Conservation (phyloP, 2,888 invertebrate species). For the Agriotes lineatus region DNA sequence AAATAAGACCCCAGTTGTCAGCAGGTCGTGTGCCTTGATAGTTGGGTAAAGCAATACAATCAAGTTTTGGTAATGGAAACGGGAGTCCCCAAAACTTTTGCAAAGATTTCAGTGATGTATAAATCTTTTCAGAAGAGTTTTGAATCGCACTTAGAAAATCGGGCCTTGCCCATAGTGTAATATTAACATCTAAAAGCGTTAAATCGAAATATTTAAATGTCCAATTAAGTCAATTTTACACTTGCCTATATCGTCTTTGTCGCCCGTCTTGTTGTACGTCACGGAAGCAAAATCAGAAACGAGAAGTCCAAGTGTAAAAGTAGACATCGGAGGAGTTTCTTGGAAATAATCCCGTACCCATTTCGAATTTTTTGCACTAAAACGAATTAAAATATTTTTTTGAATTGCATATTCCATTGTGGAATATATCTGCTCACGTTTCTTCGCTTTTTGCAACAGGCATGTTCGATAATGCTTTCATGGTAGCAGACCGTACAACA, state of each 20-base stretch:
- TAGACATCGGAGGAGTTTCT: conserved; percentile 80
- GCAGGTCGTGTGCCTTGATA: conserved; percentile 79
- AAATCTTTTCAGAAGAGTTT: conserved; percentile 72
- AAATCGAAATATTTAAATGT: no score
- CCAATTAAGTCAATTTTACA: not conserved
- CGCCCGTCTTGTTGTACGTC: conserved; percentile 44
- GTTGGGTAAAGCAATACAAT: conserved; percentile 80
- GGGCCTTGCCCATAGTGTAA: conserved; percentile 75
- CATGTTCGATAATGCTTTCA: conserved; percentile 76
- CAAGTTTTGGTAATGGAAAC: conserved; percentile 76
- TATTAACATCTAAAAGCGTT: conserved; percentile 60
- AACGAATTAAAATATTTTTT: conserved; percentile 6
- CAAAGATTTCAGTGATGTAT: conserved; percentile 71
- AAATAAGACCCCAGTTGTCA: conserved; percentile 84
- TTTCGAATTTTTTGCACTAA: conserved; percentile 62
- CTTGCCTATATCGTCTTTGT: conserved; percentile 56
- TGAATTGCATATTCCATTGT: not conserved
- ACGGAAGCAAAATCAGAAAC: conserved; percentile 72
- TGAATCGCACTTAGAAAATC: conserved; percentile 73
- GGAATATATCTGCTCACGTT: conserved; percentile 69
- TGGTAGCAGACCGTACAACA: conserved; percentile 72
- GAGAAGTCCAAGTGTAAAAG: conserved; percentile 80
- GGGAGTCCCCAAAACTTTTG: conserved; percentile 75
- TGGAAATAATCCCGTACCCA: conserved; percentile 79
- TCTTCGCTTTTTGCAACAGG: conserved; percentile 71